Base-by-base conservation (phyloP, 2,797 vertebrate genomes). In the Danio choprae region DNA sequence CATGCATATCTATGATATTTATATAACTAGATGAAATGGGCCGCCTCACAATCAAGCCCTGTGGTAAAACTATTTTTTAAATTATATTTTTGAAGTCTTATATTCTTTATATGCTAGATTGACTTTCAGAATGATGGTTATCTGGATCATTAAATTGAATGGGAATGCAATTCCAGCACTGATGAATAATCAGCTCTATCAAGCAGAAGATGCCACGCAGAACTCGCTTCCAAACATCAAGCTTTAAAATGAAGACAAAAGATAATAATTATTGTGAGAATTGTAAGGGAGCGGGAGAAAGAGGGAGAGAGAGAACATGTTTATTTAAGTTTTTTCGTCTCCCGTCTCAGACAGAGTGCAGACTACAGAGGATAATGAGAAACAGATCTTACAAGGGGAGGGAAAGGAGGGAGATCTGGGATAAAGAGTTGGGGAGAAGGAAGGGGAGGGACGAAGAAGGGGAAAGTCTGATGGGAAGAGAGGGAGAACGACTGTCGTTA, bases 301-400 rank as follows among this genome's bases (percentile, higher is more conserved):
- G 86, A 58, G 75, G 71, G 84, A 58, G 75, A 69, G 86, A 40
- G 79, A 79, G 89, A 83, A 88, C 29, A 86, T 92, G 92, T 94
- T 94, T 94, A 92, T 94, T 93, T 91, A 92, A 93, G 91, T 93
- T 93, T 90, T 92, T 92, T 93, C 82, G 88, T 93, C 91, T 93
- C 89, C 90, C 87, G 90, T 92, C 91, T 94, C 90, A 92, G 93
- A 94, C 93, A 94, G 91, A 90, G 91, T 90, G 91, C 91, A 93
- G 91, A 93, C 91, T 92, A 84, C 91, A 91, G 90, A 87, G 89
- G 89, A 92, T 95, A 95, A 95, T 94, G 91, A 93, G 92, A 95
- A 94, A 89, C 94, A 94, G 93, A 95, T 92, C 90, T 90, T 87
- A 86, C 84, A 87, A 82, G 63, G 72, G 56, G 72, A 81, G 65